Evolutionary conservation across 2,113 vertebrate genomes (phyloP), one percentile per base, ranked within the genome.

Genomic region (Calidris pygmaea): DNA sequence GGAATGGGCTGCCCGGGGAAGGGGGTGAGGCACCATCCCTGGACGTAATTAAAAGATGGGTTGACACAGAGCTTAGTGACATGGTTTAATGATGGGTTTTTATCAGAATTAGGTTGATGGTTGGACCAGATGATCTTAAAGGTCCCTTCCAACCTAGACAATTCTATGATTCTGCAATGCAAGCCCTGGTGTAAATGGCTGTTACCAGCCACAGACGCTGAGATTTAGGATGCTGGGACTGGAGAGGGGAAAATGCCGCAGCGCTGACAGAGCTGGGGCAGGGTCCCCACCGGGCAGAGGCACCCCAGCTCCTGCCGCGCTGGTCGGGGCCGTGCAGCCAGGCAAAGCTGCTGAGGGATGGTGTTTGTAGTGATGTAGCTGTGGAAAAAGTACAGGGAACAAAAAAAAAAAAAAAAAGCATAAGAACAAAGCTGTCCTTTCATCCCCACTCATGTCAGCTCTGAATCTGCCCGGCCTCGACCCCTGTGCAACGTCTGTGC

Each of bases 361-460:
- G 47, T 50, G 62, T 26, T 67, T 2, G 16, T 43, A 14, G 29
- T 62, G 30, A 48, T 37, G 32, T 2, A 24, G 52, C 39, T 1
- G 2, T 52, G 35, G 66, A 41, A 79, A 55, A 82, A 73, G 10
- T 5, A 6, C 16, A 53, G 24, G 10, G 16, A 22, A 13, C 30
- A 63, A 1, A 0, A 73, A 35, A 15, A 1, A 1, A 32, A 1
- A 35, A 70, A 22, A 55, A 74, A 35, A 26, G 1, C 20, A 13
- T 15, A 18, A 48, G n/a, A 71, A 35, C 16, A 29, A 59, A 29
- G 2, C 23, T 79, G 23, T 79, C 10, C 24, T 4, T 12, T 82
- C 67, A 16, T 39, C n/a, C 41, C 37, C 29, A 18, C 34, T 92
- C 37, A 6, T 14, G 41, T 74, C 72, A 81, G 76, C 1, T 1